Evolutionary conservation across 2,888 invertebrate species (phyloP), one percentile per base, ranked within the genome.

Genomic region (Drosophila robusta): DNA sequence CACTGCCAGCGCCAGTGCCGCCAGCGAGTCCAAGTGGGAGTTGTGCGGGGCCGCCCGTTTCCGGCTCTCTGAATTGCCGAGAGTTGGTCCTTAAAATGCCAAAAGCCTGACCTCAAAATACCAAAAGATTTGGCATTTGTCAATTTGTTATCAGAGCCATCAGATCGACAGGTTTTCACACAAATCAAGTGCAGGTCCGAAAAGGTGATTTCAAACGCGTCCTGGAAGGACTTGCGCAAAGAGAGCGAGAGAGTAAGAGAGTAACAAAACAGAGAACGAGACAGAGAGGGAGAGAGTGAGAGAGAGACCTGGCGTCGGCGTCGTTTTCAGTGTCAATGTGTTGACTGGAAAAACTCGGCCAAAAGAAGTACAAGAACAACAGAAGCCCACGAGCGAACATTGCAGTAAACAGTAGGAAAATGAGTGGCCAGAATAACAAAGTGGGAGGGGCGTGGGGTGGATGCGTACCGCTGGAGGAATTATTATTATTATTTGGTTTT

Each of bases 401-500:
- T 67, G 60, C 70, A 70, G 67, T 80, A 70, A 75, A 78, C 68
- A 77, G 63, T 60, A 46, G 66, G 46, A 70, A 60, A 66, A 12
- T 38, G 46, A 61, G 65, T 70, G 58, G 70, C 50, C 54, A 70
- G 56, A 62, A 64, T 50, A 69, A 73, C 60, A 57, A 46, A 22
- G 24, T 58, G 36, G 29, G 34, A 34, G 16, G 47, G 18, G 55
- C 34, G 64, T 16, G 29, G 42, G 7, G 14, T 9, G 58, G 57
- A 68, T 75, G 71, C 69, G 64, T 78, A 77, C 44, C 66, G 75
- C 44, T 55, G 18, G 78, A 67, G 56, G 81, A 80, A 86, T 79
- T 80, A 86, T 86, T 73, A 75, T 80, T 70, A 74, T 67, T 76
- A 80, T 83, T 78, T 78, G 70, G 64, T 71, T 78, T 78, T 68